Conservation (phyloP, 30 jellyfish, hydroid and myxozoan genomes). For the Aurelia aurita complex sp. Pacific region DNA sequence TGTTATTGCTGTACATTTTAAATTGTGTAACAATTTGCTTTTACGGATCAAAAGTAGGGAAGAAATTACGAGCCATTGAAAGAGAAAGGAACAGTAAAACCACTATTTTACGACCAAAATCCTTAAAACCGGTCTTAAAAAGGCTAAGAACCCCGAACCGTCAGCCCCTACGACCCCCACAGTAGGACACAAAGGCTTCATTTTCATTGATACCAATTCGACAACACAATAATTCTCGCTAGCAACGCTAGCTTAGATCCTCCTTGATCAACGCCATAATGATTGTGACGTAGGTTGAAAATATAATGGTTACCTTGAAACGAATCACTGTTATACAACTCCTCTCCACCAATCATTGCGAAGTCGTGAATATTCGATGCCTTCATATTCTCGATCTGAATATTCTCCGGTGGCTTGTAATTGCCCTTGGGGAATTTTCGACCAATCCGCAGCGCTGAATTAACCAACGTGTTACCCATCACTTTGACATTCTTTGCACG, state of each 20-base stretch:
- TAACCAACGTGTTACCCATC: constrained; percentile 14
- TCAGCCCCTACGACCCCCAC: too few species aligned
- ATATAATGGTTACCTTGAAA: background rate
- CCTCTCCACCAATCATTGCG: constrained; percentile 54
- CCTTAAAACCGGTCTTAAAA: too few species aligned
- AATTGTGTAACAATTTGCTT: too few species aligned
- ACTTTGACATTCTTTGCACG: constrained; percentile 45
- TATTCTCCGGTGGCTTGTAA: constrained; percentile 21
- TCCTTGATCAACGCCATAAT: background rate
- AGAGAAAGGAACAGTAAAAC: too few species aligned
- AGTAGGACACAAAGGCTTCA: too few species aligned
- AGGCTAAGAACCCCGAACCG: too few species aligned
- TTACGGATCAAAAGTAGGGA: too few species aligned
- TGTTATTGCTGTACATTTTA: too few species aligned
- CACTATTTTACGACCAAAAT: too few species aligned
- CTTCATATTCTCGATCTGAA: background rate
- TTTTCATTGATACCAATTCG: too few species aligned
- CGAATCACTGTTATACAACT: background rate
- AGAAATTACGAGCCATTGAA: too few species aligned
- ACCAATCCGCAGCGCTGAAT: constrained; percentile 42
- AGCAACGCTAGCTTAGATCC: background rate
- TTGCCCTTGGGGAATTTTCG: constrained; percentile 7
- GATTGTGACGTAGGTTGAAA: background rate
- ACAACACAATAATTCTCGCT: too few species aligned
- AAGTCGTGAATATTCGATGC: constrained; percentile 1